Evolutionary conservation across 2,797 vertebrate genomes (phyloP), one percentile per base, ranked within the genome.

Genomic region (Anguilla anguilla): DNA sequence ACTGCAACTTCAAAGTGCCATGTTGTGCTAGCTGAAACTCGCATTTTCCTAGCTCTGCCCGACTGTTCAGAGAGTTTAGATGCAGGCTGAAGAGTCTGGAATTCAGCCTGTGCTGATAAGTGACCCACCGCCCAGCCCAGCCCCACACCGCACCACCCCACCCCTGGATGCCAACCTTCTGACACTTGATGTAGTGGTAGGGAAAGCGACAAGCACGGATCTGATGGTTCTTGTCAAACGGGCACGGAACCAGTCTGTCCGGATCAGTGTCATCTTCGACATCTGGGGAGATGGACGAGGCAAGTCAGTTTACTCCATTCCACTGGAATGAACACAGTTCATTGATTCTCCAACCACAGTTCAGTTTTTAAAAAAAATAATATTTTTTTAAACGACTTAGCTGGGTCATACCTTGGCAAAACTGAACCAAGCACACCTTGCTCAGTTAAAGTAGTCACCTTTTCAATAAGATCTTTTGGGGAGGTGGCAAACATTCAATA

Each of bases 141-240:
- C 4, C 51, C n/a, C 1, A 35, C n/a, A 4, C n/a, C 25, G 22
- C 55, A 51, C 10, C 28, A 57, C 51, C n/a, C 51, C n/a, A 67
- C 55, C 67, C 67, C 67, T 43, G 19, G 17, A 25, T 53, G 28
- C 85, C 87, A 46, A 98, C 97, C 96, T 98, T 97, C 83, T 91
- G 95, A 93, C 97, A 98, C 90, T 98, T 98, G 51, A 98, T 94
- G 0, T 98, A 91, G 88, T 98, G 98, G 91, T 97, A 98, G 0
- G 97, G 97, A 90, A 97, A 97, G 13, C 98, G 97, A 85, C 94
- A 96, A 57, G 94, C 92, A 28, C 97, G 95, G 90, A 98, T 97
- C 89, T 95, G 95, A 85, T 98, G 98, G 86, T 92, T 97, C 91
- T 95, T 96, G 88, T 98, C 97, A 90, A 96, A 98, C 0, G 98